Conservation (phyloP, 2,113 vertebrate genomes). For the Bos indicus region DNA sequence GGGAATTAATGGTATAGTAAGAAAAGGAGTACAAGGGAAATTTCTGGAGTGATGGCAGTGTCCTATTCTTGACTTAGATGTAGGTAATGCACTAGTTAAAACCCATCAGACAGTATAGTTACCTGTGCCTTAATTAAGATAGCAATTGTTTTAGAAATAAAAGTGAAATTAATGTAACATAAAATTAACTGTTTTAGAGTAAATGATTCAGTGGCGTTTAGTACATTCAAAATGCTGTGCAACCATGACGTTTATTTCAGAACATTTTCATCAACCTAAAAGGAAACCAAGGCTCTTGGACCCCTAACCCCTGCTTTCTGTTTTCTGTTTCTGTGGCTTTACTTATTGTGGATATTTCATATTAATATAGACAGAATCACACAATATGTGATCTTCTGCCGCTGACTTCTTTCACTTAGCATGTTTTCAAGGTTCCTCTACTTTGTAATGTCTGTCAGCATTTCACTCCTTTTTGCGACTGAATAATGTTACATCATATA, state of each 20-base stretch:
- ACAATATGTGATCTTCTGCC: not conserved
- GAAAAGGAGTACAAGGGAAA: not conserved
- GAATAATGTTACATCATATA: not conserved
- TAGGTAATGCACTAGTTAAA: not conserved
- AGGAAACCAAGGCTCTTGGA: not conserved
- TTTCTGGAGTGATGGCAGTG: not conserved
- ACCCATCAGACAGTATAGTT: not conserved
- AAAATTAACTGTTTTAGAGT: not conserved
- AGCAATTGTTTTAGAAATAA: not conserved
- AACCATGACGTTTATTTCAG: not conserved
- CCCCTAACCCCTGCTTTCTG: not conserved
- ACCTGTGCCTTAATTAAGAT: not conserved
- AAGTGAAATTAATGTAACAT: not conserved
- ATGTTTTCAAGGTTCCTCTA: not conserved
- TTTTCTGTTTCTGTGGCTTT: not conserved
- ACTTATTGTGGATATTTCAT: not conserved
- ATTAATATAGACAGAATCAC: not conserved
- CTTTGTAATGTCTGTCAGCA: not conserved
- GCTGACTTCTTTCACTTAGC: not conserved
- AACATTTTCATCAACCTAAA: not conserved
- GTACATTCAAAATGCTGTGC: not conserved
- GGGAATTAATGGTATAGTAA: not conserved
- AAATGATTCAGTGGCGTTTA: not conserved
- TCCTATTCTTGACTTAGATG: not conserved
- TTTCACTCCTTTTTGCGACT: not conserved